phyloP scores from a whole-genome alignment of 2,888 invertebrate genomes.

The Thysanoteuthis rhombus region DNA sequence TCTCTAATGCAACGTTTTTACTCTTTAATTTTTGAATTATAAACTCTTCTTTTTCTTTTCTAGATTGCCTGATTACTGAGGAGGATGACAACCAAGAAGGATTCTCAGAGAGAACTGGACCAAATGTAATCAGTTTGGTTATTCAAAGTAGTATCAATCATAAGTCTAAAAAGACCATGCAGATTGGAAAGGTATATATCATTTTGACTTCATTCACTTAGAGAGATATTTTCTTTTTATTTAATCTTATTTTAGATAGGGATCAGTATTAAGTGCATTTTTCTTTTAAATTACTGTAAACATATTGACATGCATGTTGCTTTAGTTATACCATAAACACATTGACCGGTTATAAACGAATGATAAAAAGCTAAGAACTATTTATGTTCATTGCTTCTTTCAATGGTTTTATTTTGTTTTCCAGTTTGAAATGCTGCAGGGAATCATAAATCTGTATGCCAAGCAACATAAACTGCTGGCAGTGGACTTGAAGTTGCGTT shows the following conservation, averaged over 20 bases:
- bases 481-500: not conserved
- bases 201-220: no score
- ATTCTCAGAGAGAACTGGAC: not conserved
- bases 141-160: not conserved
- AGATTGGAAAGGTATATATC: not conserved
- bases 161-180: not conserved
- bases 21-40: no score
- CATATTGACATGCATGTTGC: no score
- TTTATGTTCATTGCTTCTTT: no score
- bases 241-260: no score
- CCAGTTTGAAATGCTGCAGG: not conserved
- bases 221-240: no score
- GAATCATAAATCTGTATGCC: not conserved
- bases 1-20: no score
- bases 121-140: not conserved
- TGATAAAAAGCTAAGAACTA: no score
- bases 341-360: no score
- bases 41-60: not conserved
- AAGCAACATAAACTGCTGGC: not conserved
- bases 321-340: no score
- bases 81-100: not conserved
- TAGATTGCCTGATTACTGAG: not conserved
- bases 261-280: no score
- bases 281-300: no score
- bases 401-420: not conserved